phyloP scores from a whole-genome alignment of 2,888 invertebrate species.

The Busseola fusca region DNA sequence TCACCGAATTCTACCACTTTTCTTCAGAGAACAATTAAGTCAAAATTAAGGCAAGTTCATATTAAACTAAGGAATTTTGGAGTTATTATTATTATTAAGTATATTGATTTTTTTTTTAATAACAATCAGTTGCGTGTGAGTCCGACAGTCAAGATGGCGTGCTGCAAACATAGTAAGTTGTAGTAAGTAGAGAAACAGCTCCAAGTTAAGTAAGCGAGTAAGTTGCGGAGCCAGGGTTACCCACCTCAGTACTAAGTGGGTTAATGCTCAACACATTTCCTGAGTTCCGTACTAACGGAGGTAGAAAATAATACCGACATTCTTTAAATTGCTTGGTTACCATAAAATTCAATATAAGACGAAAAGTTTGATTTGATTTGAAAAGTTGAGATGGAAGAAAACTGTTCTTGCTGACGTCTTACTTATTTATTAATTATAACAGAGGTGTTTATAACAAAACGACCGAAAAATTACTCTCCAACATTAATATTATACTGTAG shows the following conservation, averaged over 20 bases:
- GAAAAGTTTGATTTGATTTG: too few species aligned
- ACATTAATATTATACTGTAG: too few species aligned
- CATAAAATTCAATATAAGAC: background rate
- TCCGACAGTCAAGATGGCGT: too few species aligned
- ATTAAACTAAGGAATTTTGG: background rate
- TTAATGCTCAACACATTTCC: constrained; percentile 11
- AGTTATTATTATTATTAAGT: too few species aligned
- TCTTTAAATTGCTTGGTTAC: background rate
- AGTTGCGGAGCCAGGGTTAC: background rate
- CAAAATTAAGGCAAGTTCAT: background rate
- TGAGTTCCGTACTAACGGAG: background rate
- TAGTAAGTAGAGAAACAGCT: constrained; percentile 1
- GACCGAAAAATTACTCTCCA: too few species aligned
- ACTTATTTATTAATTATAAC: too few species aligned
- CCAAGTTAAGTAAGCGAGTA: constrained; percentile 15
- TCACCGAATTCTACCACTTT: background rate
- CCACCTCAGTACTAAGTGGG: constrained; percentile 24
- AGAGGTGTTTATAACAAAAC: too few species aligned
- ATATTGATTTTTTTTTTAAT: too few species aligned
- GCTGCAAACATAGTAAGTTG: background rate
- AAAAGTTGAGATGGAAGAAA: too few species aligned
- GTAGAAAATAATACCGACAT: background rate
- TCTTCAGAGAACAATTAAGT: background rate
- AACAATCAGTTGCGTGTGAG: constrained; percentile 6
- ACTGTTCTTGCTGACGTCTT: too few species aligned